phyloP scores from a whole-genome alignment of 2,113 vertebrate species.

The Sylvietta virens region DNA sequence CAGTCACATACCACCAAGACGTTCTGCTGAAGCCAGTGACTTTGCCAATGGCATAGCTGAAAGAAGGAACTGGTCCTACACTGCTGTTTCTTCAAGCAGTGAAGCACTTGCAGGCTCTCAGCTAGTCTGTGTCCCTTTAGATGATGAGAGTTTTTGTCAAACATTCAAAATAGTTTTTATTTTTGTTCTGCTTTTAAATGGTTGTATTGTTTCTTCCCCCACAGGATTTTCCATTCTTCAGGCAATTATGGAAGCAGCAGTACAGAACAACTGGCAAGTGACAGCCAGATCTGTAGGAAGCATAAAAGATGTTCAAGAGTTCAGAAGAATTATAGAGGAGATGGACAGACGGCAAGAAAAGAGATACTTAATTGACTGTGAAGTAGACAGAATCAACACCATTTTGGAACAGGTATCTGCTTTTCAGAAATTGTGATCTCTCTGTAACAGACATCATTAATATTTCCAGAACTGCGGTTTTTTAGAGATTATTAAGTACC shows the following conservation, averaged over 20 bases:
- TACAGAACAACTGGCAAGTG: slow-evolving; percentile 99
- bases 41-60: not conserved
- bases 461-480: not conserved
- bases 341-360: slow-evolving; percentile 99
- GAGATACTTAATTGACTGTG: slow-evolving; percentile 95
- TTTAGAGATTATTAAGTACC: not conserved
- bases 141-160: not conserved
- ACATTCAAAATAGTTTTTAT: not conserved
- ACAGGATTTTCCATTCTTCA: slow-evolving; percentile 97
- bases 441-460: not conserved
- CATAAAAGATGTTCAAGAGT: slow-evolving; percentile 92
- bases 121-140: not conserved
- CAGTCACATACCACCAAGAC: not conserved
- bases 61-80: not conserved
- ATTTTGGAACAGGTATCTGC: slow-evolving; percentile 92
- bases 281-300: slow-evolving; percentile 95
- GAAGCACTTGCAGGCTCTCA: not conserved
- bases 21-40: slow-evolving; percentile 15
- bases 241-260: slow-evolving; percentile 98
- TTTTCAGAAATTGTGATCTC: not conserved
- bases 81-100: not conserved
- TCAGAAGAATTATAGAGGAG: slow-evolving; percentile 95
- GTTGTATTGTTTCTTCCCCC: slow-evolving; percentile 19
- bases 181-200: slow-evolving; percentile 32
- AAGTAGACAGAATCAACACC: slow-evolving; percentile 93